A percentile compares a stretch with the other conserved stretches of the same genome.
Conservation (phyloP, 2,797 vertebrate genomes). For the Darevskia nairensis region DNA sequence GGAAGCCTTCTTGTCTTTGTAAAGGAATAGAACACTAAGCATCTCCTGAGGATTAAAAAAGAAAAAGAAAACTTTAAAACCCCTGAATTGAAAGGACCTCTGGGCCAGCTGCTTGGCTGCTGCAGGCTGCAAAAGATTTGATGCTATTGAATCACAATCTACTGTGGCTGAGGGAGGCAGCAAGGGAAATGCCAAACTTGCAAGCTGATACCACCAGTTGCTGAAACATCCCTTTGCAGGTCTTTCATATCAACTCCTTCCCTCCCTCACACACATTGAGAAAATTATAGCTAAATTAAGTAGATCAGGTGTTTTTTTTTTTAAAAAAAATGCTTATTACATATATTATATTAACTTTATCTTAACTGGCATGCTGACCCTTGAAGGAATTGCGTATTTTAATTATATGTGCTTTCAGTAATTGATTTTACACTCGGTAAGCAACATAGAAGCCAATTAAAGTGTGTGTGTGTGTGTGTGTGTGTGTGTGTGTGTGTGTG, state of each 20-base stretch:
- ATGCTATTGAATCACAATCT: slow-evolving; percentile 56
- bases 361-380: neutral
- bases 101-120: slow-evolving; percentile 62
- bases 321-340: neutral
- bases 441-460: too few species aligned
- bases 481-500: too few species aligned
- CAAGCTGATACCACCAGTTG: slow-evolving; percentile 21
- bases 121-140: slow-evolving; percentile 61
- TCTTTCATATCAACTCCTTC: slow-evolving; percentile 23
- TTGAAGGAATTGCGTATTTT: too few species aligned
- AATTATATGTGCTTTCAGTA: too few species aligned
- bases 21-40: slow-evolving; percentile 46
- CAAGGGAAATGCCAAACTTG: neutral
- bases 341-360: neutral
- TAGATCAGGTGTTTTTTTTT: neutral
- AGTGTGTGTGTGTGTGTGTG: too few species aligned
- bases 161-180: slow-evolving; percentile 36
- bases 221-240: slow-evolving; percentile 45
- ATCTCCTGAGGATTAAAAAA: slow-evolving; percentile 56
- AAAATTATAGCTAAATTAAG: neutral
- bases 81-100: slow-evolving; percentile 66
- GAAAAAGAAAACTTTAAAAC: slow-evolving; percentile 60
- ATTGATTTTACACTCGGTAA: too few species aligned
- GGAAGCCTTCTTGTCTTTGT: slow-evolving; percentile 33
- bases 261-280: neutral